Base-by-base conservation (phyloP, 1,140 invertebrate genomes). In the Drosophila nebulosa region DNA sequence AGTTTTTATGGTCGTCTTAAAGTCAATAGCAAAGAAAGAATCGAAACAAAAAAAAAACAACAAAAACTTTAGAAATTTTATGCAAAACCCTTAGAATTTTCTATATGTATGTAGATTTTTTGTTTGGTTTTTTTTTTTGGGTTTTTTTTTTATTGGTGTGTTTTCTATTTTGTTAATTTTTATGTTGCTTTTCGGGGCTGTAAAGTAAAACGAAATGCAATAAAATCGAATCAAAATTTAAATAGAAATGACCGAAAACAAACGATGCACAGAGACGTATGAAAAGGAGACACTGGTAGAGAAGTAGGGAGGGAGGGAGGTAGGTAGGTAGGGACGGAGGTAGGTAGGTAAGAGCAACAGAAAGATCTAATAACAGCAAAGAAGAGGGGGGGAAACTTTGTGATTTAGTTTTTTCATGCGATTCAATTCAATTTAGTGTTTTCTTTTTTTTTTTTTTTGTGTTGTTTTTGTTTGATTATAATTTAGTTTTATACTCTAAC, bases 161-260 rank as follows among this genome's bases (percentile, higher is more conserved):
- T 56, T 61, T 51, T 83, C 76, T 65, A 51, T 69, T 69, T 71
- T 68, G 79, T 85, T 84, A 63, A 79, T 77, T 85, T 80, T 63
- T 50, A 77, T 77, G 65, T 26, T 58, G 10, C 10, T 30, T 32
- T 14, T 58, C 22, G 58, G 62, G 26, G 30, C 36, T 32, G 62
- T 57, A 77, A 72, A 64, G 50, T 60, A 72, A 58, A 83, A 56
- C 58, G 36, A 68, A 80, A 63, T 78, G 78, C 74, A 65, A 78
- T 86, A 86, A 85, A 80, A 86, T 68, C 74, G 52, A 81, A 68
- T 60, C 55, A 30, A 64, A 68, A 86, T 86, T 86, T 78, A 77
- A 86, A 85, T 85, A 69, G 69, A 74, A 78, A 78, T 67, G 68
- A 85, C 64, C 79, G 70, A 63, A 72, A 71, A 83, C 64, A 78